These are phyloP conservation scores for Callospermophilus lateralis DNA, from an alignment of 2,113 vertebrate species.

Conservation along the genomic window DNA sequence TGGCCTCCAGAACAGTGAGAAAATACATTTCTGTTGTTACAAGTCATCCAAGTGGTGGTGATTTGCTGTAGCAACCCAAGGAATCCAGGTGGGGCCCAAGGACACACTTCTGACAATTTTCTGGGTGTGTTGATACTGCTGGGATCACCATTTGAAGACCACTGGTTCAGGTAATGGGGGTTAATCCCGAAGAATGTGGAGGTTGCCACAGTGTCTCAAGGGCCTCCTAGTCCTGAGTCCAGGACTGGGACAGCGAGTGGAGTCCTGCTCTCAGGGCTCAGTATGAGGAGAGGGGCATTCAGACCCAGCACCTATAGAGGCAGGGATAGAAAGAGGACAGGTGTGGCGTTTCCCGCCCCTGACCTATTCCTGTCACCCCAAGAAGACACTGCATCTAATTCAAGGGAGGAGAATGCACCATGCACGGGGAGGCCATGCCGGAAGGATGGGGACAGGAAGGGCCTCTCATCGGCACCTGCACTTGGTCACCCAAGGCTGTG, in stretches of 20 bases:
- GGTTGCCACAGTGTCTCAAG: background rate
- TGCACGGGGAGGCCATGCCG: rapidly evolving
- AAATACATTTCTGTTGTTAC: no score
- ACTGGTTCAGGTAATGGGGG: no score
- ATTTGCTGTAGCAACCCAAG: background rate
- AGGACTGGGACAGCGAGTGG: rapidly evolving
- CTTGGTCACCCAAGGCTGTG: background rate
- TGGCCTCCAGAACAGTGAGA: background rate
- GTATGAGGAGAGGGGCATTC: background rate
- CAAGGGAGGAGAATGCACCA: rapidly evolving
- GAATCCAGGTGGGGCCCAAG: background rate
- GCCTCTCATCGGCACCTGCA: background rate
- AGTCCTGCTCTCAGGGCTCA: background rate
- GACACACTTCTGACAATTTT: background rate
- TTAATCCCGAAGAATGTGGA: background rate
- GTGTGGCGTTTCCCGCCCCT: background rate
- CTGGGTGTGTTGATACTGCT: background rate
- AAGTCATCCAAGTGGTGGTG: background rate
- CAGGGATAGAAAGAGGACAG: background rate
- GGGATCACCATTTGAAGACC: no score
- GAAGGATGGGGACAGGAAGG: background rate
- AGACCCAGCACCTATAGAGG: background rate
- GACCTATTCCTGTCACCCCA: background rate
- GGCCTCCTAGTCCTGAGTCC: background rate
- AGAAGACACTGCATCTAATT: background rate